Percentiles rank a stretch among this genome's conserved stretches.
These are phyloP conservation scores for Squalus acanthias DNA, from an alignment of 2,797 vertebrate species.

Conservation along the genomic window DNA sequence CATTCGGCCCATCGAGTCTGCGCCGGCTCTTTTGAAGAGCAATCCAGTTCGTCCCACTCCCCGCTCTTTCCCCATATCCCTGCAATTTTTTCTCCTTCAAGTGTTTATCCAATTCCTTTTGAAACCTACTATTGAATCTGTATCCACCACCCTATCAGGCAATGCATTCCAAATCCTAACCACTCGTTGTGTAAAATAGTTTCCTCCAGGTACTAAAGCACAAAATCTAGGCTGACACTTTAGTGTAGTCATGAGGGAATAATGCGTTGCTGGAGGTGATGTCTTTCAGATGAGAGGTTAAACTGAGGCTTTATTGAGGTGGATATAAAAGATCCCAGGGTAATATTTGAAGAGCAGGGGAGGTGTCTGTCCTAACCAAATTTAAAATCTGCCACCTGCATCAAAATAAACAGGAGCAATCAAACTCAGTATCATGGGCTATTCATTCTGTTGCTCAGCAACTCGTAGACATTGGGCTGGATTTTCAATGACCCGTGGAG, in stretches of 20 bases:
- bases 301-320: neutral
- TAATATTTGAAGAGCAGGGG: neutral
- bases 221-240: neutral
- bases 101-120: too few species aligned
- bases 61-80: too few species aligned
- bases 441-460: neutral
- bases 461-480: neutral
- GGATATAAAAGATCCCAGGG: neutral
- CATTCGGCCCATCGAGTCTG: too few species aligned
- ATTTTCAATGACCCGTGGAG: too few species aligned
- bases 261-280: neutral
- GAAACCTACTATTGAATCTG: too few species aligned
- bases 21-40: too few species aligned
- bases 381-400: neutral
- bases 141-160: too few species aligned
- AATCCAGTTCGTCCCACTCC: too few species aligned
- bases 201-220: neutral
- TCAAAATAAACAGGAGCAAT: conserved; percentile 13
- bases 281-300: neutral
- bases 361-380: neutral
- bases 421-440: neutral
- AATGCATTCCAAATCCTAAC: too few species aligned
- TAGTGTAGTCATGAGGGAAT: neutral
- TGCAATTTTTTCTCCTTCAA: too few species aligned
- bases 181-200: too few species aligned